Conservation (phyloP, 2,113 vertebrate genomes). For the Hiodon alosoides region DNA sequence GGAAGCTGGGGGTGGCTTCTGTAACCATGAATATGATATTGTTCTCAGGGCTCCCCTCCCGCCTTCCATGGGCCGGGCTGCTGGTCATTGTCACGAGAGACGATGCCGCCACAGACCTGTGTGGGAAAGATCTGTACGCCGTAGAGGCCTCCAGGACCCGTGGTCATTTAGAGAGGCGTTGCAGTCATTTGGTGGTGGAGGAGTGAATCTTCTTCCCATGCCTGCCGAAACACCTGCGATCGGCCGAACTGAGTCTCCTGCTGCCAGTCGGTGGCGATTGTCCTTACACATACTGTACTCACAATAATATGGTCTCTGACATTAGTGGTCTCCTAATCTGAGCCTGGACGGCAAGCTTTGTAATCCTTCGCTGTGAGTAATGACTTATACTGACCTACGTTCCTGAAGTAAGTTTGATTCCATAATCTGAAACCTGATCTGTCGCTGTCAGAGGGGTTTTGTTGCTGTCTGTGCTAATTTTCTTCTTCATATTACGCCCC, state of each 20-base stretch:
- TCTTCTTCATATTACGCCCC: neutral
- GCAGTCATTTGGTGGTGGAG: neutral
- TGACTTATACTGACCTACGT: slow-evolving; percentile 17
- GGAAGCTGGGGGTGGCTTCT: slow-evolving; percentile 20
- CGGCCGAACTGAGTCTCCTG: too few relatives aligned
- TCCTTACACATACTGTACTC: too few relatives aligned
- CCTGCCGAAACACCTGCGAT: too few relatives aligned
- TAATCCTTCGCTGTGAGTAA: slow-evolving; percentile 8
- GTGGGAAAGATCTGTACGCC: too few relatives aligned
- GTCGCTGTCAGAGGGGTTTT: slow-evolving; percentile 22
- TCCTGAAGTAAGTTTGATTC: neutral
- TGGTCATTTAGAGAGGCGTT: slow-evolving; percentile 26
- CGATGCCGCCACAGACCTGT: slow-evolving; percentile 22
- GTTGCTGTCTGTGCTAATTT: neutral
- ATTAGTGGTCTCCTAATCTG: neutral
- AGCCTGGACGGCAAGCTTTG: neutral
- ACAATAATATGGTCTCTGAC: neutral
- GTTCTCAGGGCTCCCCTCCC: slow-evolving; percentile 51
- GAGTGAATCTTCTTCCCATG: neutral
- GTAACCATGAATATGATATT: slow-evolving; percentile 41
- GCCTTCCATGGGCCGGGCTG: slow-evolving; percentile 36
- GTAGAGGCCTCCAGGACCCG: slow-evolving; percentile 27
- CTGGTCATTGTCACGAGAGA: slow-evolving; percentile 46
- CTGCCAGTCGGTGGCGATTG: too few relatives aligned
- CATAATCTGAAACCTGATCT: slow-evolving; percentile 24